phyloP scores from a whole-genome alignment of 2,888 invertebrate species.

The Orchesella flavescens region DNA sequence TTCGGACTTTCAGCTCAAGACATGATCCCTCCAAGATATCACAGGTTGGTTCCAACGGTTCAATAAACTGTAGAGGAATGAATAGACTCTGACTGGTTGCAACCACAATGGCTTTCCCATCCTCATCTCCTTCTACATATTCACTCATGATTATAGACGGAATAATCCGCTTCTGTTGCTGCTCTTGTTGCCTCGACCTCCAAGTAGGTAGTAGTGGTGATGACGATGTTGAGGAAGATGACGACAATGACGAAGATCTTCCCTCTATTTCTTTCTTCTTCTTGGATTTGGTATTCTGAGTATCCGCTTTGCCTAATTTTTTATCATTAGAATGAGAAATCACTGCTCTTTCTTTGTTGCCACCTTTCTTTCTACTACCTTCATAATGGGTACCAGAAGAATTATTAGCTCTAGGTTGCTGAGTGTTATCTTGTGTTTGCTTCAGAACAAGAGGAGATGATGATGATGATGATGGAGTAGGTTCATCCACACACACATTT shows the following conservation, averaged over 20 bases:
- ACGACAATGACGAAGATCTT: slow-evolving; percentile 16
- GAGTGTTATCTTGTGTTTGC: no score
- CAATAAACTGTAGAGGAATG: slow-evolving; percentile 57
- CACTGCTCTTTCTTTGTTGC: not conserved
- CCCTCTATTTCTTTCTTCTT: slow-evolving; percentile 9
- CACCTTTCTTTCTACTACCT: not conserved
- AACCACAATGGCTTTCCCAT: slow-evolving; percentile 13
- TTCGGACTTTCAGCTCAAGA: slow-evolving; percentile 55
- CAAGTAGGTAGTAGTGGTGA: not conserved
- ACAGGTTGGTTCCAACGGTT: slow-evolving; percentile 54
- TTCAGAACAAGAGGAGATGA: not conserved
- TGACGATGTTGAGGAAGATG: slow-evolving; percentile 14
- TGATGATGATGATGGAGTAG: not conserved
- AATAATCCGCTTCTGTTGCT: slow-evolving; percentile 10
- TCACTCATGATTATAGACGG: slow-evolving; percentile 56
- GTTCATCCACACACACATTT: slow-evolving; percentile 7
- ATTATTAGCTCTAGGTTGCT: no score
- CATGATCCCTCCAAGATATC: slow-evolving; percentile 60
- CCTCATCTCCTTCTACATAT: slow-evolving; percentile 45
- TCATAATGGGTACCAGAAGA: not conserved
- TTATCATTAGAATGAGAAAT: not conserved
- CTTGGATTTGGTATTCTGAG: not conserved
- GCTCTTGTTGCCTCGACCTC: not conserved
- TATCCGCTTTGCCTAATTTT: not conserved
- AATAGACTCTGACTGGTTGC: slow-evolving; percentile 33